Evolutionary conservation across 37 sponge, comb jelly and placozoan genomes (phyloP).

Genomic region (Amphimedon queenslandica): DNA sequence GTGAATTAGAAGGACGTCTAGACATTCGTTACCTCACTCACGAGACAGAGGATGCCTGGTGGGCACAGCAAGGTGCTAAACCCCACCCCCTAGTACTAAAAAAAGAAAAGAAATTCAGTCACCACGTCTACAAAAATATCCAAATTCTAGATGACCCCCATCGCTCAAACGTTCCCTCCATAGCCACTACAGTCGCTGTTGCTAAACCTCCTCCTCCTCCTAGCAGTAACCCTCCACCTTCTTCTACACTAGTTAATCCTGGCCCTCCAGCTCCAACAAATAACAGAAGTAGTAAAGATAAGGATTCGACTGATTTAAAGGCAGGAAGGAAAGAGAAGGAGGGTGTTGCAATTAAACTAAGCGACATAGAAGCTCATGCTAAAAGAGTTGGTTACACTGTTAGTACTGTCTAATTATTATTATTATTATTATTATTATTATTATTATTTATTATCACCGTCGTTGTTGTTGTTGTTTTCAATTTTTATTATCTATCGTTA

Average conservation of each 20-base stretch:
- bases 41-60: constrained; percentile 75
- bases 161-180: background rate
- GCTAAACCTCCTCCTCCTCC: constrained; percentile 7
- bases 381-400: constrained; percentile 60
- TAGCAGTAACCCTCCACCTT: background rate
- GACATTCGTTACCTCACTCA: constrained; percentile 80
- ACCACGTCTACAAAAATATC: background rate
- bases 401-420: constrained; percentile 41
- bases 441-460: too few relatives aligned
- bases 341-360: constrained; percentile 14
- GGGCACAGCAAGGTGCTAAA: constrained; percentile 49
- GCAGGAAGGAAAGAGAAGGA: background rate
- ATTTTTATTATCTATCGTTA: too few relatives aligned
- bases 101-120: constrained; percentile 6
- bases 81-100: constrained; percentile 47
- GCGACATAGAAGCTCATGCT: constrained; percentile 50
- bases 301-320: background rate
- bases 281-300: background rate
- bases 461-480: too few relatives aligned
- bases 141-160: background rate
- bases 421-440: too few relatives aligned
- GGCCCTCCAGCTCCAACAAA: background rate
- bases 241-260: background rate
- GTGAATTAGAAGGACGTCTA: constrained; percentile 59
- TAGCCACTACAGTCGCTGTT: background rate